Evolutionary conservation across 2,113 vertebrate species (phyloP).

Genomic region (Oreamnos americanus): DNA sequence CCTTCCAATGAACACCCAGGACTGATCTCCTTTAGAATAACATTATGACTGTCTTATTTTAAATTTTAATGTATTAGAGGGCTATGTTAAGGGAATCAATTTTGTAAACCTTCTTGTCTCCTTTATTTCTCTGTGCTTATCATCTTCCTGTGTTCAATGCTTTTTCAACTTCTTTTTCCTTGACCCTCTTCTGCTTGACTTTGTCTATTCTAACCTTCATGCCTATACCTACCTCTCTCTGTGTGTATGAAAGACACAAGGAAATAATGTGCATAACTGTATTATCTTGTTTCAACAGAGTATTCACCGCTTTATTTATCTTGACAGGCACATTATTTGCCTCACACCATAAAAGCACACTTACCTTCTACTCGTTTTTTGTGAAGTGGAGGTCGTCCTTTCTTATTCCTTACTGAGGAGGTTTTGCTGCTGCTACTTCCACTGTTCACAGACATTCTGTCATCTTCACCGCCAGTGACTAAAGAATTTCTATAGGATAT

Average conservation of each 20-base stretch:
- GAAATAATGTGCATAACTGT: not conserved
- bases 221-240: not conserved
- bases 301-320: not conserved
- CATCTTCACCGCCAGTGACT: conserved; percentile 95
- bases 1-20: too few relatives aligned
- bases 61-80: conserved; percentile 1
- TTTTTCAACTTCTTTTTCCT: not conserved
- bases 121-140: not conserved
- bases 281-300: not conserved
- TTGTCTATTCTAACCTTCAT: not conserved
- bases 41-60: not conserved
- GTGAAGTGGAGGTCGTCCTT: conserved; percentile 93
- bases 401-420: conserved; percentile 96
- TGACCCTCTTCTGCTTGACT: not conserved
- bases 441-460: conserved; percentile 96
- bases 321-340: not conserved
- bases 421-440: conserved; percentile 96
- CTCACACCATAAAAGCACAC: conserved; percentile 37
- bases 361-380: conserved; percentile 96
- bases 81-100: not conserved
- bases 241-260: not conserved
- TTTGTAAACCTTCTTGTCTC: not conserved
- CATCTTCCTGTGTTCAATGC: not conserved
- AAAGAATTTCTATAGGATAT: conserved; percentile 98
- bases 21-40: not conserved